Conservation (phyloP, 2,888 invertebrate genomes). For the Pseudeuparius sepicola region DNA sequence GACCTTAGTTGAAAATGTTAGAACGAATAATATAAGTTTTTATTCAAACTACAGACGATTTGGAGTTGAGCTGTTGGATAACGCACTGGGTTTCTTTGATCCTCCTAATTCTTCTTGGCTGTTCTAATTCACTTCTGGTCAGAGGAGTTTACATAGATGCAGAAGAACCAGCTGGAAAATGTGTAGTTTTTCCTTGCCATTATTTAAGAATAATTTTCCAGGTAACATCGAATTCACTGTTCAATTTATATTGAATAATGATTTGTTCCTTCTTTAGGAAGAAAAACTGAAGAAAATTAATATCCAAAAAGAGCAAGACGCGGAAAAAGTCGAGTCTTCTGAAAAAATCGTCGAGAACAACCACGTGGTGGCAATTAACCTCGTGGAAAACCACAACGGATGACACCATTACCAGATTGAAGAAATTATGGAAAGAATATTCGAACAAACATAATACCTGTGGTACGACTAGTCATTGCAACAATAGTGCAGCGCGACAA, state of each 20-base stretch:
- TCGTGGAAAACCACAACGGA: conserved; percentile 20
- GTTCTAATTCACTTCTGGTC: conserved; percentile 78
- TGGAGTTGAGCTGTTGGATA: conserved; percentile 68
- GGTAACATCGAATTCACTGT: no score
- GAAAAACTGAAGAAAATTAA: conserved; percentile 50
- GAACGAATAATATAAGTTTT: no score
- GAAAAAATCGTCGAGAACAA: conserved; percentile 24
- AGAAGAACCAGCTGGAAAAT: conserved; percentile 71
- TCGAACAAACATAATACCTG: no score
- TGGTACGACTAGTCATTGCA: no score
- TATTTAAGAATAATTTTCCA: conserved; percentile 71
- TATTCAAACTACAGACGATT: conserved; percentile 63
- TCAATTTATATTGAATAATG: no score
- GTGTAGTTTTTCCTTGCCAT: conserved; percentile 75
- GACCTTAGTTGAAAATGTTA: conserved; percentile 3
- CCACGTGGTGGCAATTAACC: conserved; percentile 24
- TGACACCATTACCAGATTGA: conserved; percentile 12
- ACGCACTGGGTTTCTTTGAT: conserved; percentile 66
- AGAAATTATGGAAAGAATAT: no score
- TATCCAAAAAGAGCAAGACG: conserved; percentile 25
- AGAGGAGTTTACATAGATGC: conserved; percentile 83
- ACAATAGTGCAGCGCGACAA: no score
- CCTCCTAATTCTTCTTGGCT: conserved; percentile 68
- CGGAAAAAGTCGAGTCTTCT: conserved; percentile 20
- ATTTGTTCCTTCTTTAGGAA: no score